phyloP scores from a whole-genome alignment of 2,888 invertebrate species.

The Chrysolina oricalcia region DNA sequence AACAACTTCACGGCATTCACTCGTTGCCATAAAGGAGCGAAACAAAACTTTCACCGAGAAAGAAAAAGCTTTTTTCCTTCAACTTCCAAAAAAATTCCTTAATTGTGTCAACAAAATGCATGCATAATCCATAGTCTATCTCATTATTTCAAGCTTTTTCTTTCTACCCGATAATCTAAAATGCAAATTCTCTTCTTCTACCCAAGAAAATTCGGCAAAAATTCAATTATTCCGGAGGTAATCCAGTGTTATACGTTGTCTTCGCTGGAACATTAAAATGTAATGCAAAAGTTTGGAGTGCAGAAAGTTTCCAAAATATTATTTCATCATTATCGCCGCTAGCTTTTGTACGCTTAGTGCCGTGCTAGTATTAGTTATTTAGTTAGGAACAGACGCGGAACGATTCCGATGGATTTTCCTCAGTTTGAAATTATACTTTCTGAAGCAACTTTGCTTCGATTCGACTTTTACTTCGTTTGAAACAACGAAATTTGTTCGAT shows the following conservation, averaged over 20 bases:
- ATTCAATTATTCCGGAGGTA: constrained; percentile 38
- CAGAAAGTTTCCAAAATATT: constrained; percentile 28
- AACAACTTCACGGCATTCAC: not conserved
- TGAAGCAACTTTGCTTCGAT: no score
- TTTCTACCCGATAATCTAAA: constrained; percentile 43
- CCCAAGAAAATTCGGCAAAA: constrained; percentile 38
- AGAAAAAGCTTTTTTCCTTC: not conserved
- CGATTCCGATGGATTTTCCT: not conserved
- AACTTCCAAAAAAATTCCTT: not conserved
- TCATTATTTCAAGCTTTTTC: constrained; percentile 34
- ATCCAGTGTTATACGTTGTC: constrained; percentile 32
- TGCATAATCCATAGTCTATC: constrained; percentile 34
- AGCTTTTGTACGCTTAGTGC: constrained; percentile 26
- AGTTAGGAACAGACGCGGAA: constrained; percentile 14
- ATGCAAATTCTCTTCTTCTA: constrained; percentile 51
- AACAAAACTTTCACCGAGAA: not conserved
- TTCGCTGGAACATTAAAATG: constrained; percentile 3
- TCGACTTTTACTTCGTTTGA: no score
- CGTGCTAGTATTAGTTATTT: constrained; percentile 14
- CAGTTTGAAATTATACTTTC: no score
- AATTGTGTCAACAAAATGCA: constrained; percentile 22
- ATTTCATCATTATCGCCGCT: constrained; percentile 35
- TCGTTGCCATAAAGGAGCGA: not conserved
- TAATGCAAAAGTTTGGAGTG: constrained; percentile 34
- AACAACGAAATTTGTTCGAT: no score